Evolutionary conservation across 2,113 vertebrate species (phyloP), one percentile per base, ranked within the genome.

Genomic region (Corythoichthys intestinalis): DNA sequence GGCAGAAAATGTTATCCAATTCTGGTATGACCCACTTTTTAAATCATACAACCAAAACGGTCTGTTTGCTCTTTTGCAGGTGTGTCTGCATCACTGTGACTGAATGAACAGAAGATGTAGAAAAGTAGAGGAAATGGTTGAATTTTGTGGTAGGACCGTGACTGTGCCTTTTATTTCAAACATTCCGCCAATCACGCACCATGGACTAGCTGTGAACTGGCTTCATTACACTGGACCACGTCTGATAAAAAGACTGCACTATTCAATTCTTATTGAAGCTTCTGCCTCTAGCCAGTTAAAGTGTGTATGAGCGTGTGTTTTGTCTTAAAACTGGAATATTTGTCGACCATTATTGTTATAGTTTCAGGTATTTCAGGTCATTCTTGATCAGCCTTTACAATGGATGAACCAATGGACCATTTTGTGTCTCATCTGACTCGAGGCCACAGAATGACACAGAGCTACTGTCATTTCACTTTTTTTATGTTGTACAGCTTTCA

Each of bases 161-260:
- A 74, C 67, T 63, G 79, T 89, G 87, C 84, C 88, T 86, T 85
- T 75, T 71, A 72, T 80, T 81, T 83, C 75, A 84, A 70, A 75
- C 63, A 66, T 65, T 77, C 86, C 85, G 87, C 87, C 88, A 85
- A 84, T 62, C 70, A 12, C 83, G 80, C 80, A 82, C 74, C 70
- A 41, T 77, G 73, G 78, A 83, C 28, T 65, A 78, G 80, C 72
- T 71, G 65, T 75, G 79, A 85, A 67, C 81, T 83, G 80, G 73
- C 85, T 80, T 84, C 69, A 67, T 86, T 85, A 91, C 90, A 92
- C 91, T 92, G 89, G 90, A 86, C 85, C 71, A 78, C 80, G 78
- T 67, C 48, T 66, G 48, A 80, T 70, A 78, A 68, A 78, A 75
- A 79, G 78, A 80, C 81, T 90, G 91, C 90, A 91, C 89, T 91